phyloP scores from a whole-genome alignment of 2,888 invertebrate species.

The Vannuccia rotundouncinata region DNA sequence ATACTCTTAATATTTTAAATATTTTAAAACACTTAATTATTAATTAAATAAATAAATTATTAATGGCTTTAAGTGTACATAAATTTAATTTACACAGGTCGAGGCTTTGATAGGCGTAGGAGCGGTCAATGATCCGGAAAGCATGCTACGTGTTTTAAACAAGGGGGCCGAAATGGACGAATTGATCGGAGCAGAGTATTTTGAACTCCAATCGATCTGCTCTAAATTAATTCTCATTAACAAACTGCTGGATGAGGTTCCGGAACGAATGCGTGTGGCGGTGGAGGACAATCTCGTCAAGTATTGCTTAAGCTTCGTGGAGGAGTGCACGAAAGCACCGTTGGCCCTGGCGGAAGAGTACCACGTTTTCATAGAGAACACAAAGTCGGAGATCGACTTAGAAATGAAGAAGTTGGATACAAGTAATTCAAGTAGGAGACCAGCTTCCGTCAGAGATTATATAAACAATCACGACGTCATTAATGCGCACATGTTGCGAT shows the following conservation, averaged over 20 bases:
- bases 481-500: constrained; percentile 11
- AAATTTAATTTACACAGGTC: no score
- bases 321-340: background rate
- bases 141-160: no score
- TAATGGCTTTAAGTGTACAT: no score
- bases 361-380: background rate
- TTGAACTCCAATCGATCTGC: background rate
- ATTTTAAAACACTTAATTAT: no score
- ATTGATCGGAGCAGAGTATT: background rate
- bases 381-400: background rate
- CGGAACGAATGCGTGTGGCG: background rate
- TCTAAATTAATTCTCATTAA: background rate
- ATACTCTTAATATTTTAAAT: no score
- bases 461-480: constrained; percentile 22
- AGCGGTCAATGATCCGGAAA: no score
- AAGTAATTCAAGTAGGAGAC: no score
- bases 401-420: background rate
- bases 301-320: constrained; percentile 33
- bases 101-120: no score
- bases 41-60: no score
- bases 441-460: background rate
- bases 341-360: constrained; percentile 16
- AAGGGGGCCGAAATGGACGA: no score
- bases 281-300: background rate
- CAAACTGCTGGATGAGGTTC: background rate